A percentile compares a stretch with the other conserved stretches of the same genome.
These are phyloP conservation scores for Drosophila stalkeri DNA, from an alignment of 2,888 invertebrate species.

Conservation along the genomic window DNA sequence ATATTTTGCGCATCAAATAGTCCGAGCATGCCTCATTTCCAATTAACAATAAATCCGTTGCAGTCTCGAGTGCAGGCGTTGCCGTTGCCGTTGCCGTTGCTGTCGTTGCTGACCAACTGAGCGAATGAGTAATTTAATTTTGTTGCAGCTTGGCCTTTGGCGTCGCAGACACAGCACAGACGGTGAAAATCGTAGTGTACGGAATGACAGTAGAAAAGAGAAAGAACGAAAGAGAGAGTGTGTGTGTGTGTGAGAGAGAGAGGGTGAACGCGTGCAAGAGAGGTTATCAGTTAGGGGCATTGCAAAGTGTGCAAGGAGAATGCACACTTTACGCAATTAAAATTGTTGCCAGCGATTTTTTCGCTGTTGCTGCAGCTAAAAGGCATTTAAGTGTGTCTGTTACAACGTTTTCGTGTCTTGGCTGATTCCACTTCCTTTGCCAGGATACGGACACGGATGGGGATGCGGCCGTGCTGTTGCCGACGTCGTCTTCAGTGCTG, in stretches of 20 bases:
- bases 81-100: slow-evolving; percentile 8
- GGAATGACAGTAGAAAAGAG: slow-evolving; percentile 20
- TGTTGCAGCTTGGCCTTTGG: slow-evolving; percentile 75
- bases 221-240: neutral
- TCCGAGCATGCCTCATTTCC: slow-evolving; percentile 77
- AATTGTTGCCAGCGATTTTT: slow-evolving; percentile 77
- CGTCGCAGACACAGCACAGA: slow-evolving; percentile 58
- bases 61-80: slow-evolving; percentile 58
- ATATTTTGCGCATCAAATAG: slow-evolving; percentile 77
- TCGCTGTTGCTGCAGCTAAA: slow-evolving; percentile 63
- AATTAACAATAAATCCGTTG: slow-evolving; percentile 78
- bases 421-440: slow-evolving; percentile 61
- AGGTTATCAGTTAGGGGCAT: neutral
- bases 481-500: slow-evolving; percentile 25
- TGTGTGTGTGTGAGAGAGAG: slow-evolving; percentile 4
- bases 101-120: slow-evolving; percentile 66
- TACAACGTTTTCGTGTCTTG: slow-evolving; percentile 64
- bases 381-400: slow-evolving; percentile 71
- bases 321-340: slow-evolving; percentile 78
- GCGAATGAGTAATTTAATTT: slow-evolving; percentile 81
- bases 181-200: slow-evolving; percentile 32
- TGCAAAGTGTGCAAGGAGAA: slow-evolving; percentile 31
- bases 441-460: slow-evolving; percentile 27
- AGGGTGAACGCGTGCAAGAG: too few relatives aligned
- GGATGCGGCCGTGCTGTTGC: slow-evolving; percentile 57